Evolutionary conservation across 2,888 invertebrate genomes (phyloP).

Genomic region (Drosophila subsilvestris): DNA sequence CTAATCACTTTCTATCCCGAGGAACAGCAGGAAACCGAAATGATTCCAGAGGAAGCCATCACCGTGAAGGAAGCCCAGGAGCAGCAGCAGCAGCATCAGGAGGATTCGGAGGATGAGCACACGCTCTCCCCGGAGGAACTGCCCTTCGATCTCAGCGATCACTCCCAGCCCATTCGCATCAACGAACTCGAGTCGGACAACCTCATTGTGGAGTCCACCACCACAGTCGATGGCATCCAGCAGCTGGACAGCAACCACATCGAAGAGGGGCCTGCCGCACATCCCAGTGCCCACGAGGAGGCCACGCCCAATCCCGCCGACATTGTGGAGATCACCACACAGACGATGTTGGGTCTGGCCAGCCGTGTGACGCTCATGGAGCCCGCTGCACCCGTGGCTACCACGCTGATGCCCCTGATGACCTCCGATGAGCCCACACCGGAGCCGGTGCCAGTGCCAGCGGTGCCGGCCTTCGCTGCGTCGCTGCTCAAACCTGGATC

Average conservation of each 20-base stretch:
- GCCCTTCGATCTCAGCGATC: constrained; percentile 77
- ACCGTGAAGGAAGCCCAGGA: background rate
- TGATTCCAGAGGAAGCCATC: constrained; percentile 8
- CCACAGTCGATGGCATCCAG: constrained; percentile 57
- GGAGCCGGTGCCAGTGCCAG: constrained; percentile 51
- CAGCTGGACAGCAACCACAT: constrained; percentile 54
- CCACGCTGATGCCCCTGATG: constrained; percentile 78
- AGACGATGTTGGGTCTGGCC: constrained; percentile 83
- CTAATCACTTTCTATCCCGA: constrained; percentile 65
- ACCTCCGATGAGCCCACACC: constrained; percentile 69
- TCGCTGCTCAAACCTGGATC: constrained; percentile 60
- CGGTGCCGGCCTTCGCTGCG: constrained; percentile 5
- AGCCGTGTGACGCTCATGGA: constrained; percentile 85
- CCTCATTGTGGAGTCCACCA: constrained; percentile 80
- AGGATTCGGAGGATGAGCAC: constrained; percentile 51
- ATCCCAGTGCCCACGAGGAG: constrained; percentile 45
- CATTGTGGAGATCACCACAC: constrained; percentile 82
- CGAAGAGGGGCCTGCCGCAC: constrained; percentile 31
- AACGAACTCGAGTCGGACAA: constrained; percentile 81
- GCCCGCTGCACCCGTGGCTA: constrained; percentile 82
- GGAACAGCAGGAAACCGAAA: constrained; percentile 44
- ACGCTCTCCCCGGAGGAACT: constrained; percentile 78
- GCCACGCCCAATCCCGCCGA: constrained; percentile 78
- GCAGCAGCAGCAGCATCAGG: constrained; percentile 23
- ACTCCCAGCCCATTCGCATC: constrained; percentile 47